Base-by-base conservation (phyloP, 2,888 invertebrate genomes). In the Cheilosia vulpina region DNA sequence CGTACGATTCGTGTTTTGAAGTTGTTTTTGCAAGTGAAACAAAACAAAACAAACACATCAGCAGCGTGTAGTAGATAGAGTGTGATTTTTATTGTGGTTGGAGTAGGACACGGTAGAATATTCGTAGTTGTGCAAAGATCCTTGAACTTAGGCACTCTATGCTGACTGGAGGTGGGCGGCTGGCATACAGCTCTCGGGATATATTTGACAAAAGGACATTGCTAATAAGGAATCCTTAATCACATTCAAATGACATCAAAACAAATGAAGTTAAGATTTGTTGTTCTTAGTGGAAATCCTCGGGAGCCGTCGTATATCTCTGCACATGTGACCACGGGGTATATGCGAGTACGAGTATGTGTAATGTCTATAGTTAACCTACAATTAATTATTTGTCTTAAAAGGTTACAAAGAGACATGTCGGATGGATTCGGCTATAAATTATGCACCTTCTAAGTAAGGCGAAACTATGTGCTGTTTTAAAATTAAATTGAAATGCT, bases 351-450 rank as follows among this genome's bases (percentile, higher is more conserved):
- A 27, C 27, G 27, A 27, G 7, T 27, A 27, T 27, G 27, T 27
- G 27, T 27, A 27, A 7, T 15, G n/a, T 19, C 27, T 63, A 43
- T 58, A 81, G 71, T 72, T 81, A 76, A 62, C 55, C 45, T 52
- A 81, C 85, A 81, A 85, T 85, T 85, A 85, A 85, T 85, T 85
- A 78, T 76, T 81, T 81, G 85, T 81, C 85, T 72, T 81, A 62
- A 72, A 81, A 76, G 85, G 80, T 75, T 73, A 45, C 73, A 57
- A 62, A 78, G 69, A 63, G 80, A 72, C 71, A 80, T 85, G 80
- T 77, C 85, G 81, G 85, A 77, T 63, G 68, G 63, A 71, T 80
- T 63, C 17, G 19, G 69, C 66, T 41, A 85, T 85, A 80, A 85
- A 85, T 85, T 85, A 85, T 85, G 85, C 71, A 85, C 65, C 57